phyloP scores from a whole-genome alignment of 2,888 invertebrate species.

The Camptogramma bilineatum region DNA sequence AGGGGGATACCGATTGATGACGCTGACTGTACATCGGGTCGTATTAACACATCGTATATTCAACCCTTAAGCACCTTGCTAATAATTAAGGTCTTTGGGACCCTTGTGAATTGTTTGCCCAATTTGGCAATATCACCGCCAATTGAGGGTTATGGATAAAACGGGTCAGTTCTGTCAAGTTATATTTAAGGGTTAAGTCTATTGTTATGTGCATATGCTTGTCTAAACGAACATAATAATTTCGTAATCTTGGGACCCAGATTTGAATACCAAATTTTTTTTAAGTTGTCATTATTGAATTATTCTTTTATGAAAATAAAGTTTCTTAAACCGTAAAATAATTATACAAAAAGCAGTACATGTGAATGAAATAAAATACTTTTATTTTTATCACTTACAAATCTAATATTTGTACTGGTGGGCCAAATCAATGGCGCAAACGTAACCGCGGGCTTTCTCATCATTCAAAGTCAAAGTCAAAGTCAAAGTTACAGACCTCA shows the following conservation, averaged over 20 bases:
- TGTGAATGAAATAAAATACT: no score
- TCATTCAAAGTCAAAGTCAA: no score
- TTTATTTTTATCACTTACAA: no score
- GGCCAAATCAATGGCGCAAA: no score
- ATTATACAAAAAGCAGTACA: background rate
- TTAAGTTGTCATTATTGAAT: no score
- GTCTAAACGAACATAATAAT: background rate
- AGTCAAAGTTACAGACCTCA: no score
- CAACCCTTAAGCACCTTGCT: conserved; percentile 80
- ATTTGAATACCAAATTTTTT: background rate
- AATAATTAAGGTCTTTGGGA: conserved; percentile 79
- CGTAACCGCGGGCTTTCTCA: no score
- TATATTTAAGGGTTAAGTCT: conserved; percentile 56
- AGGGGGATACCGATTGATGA: no score
- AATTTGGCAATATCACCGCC: conserved; percentile 72
- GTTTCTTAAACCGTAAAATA: no score
- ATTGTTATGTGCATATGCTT: conserved; percentile 32
- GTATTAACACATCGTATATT: conserved; percentile 83
- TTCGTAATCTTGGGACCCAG: background rate
- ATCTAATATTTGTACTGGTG: no score
- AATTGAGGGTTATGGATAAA: conserved; percentile 60
- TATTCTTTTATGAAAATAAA: no score
- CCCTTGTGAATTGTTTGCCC: conserved; percentile 66
- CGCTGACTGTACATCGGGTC: conserved; percentile 71
- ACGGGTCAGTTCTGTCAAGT: conserved; percentile 64